Evolutionary conservation across 1,140 invertebrate genomes (phyloP).

Genomic region (Rhizoglyphus robini): DNA sequence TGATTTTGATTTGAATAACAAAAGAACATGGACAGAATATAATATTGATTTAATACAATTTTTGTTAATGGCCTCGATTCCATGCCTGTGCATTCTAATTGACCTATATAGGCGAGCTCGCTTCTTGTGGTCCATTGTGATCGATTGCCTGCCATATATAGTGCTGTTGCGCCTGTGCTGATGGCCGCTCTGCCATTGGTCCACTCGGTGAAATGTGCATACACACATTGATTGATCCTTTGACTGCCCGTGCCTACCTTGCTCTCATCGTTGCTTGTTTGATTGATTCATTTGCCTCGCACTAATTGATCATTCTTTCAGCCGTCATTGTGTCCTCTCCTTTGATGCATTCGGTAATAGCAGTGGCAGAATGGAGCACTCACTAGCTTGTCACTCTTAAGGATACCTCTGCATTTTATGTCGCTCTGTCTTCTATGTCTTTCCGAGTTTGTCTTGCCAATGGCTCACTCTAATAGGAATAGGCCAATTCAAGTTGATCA

Average conservation of each 20-base stretch:
- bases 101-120: no score
- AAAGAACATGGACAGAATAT: no score
- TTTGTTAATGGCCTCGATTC: background rate
- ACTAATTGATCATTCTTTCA: background rate
- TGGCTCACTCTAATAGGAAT: background rate
- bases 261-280: background rate
- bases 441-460: conserved; percentile 1
- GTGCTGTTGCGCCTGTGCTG: background rate
- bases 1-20: no score
- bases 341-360: conserved; percentile 1
- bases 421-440: background rate
- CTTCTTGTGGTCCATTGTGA: background rate
- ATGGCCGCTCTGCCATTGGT: no score
- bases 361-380: background rate
- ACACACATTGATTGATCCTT: no score
- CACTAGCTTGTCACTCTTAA: background rate
- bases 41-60: no score
- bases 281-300: conserved; percentile 1
- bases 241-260: no score
- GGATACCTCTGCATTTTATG: background rate
- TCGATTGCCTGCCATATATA: background rate
- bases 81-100: background rate
- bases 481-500: no score
- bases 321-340: background rate
- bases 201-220: no score